Conservation (phyloP, 2,888 invertebrate genomes). For the Rambutsinella grinnellia region DNA sequence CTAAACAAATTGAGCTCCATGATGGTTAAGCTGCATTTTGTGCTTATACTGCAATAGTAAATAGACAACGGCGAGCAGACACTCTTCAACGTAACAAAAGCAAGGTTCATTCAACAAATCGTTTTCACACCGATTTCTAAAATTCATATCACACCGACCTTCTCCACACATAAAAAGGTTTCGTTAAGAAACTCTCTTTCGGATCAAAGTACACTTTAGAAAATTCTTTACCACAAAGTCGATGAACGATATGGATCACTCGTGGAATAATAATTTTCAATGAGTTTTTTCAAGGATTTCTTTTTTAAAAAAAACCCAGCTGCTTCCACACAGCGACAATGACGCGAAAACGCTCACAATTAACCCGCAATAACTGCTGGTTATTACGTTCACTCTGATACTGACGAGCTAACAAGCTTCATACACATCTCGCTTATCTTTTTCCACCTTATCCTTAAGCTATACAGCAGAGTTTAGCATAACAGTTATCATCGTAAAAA, state of each 20-base stretch:
- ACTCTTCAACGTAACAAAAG: conserved; percentile 6
- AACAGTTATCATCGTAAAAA: too few relatives aligned
- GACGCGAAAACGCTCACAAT: background rate
- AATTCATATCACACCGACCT: conserved; percentile 23
- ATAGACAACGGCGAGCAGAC: conserved; percentile 3
- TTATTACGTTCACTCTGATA: conserved; percentile 1
- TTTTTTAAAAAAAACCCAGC: background rate
- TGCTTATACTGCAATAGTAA: conserved; percentile 27
- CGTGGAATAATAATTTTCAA: too few relatives aligned
- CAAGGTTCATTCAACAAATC: too few relatives aligned
- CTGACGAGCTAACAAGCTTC: background rate
- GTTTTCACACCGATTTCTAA: too few relatives aligned
- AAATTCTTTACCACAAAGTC: too few relatives aligned
- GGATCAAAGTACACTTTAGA: too few relatives aligned
- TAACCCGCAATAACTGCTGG: conserved; percentile 27
- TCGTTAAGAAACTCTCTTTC: too few relatives aligned
- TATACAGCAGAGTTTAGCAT: too few relatives aligned
- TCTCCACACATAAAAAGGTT: background rate
- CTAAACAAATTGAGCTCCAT: background rate
- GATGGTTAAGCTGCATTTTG: conserved; percentile 27
- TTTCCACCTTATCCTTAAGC: too few relatives aligned
- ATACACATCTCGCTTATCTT: too few relatives aligned
- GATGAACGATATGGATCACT: too few relatives aligned
- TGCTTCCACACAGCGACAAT: background rate
- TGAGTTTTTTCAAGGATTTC: too few relatives aligned